These are phyloP conservation scores for Salticus scenicus DNA, from an alignment of 2,888 invertebrate genomes.

Conservation along the genomic window DNA sequence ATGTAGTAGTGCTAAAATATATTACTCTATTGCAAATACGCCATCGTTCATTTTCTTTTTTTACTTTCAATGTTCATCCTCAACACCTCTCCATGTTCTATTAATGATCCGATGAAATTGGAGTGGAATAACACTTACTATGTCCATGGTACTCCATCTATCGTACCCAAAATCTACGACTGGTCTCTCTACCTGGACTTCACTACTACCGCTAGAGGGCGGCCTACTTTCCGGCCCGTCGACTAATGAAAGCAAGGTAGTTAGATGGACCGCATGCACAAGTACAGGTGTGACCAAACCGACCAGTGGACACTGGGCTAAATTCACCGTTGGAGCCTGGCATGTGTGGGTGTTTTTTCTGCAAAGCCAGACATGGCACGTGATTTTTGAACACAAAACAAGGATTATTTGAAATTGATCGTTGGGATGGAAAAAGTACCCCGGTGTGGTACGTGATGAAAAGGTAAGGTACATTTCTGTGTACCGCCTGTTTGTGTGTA, in stretches of 20 bases:
- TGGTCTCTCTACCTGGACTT: constrained; percentile 44
- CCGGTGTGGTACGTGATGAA: not conserved
- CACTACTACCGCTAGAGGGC: constrained; percentile 54
- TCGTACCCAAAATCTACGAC: constrained; percentile 17
- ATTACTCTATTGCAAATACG: too few relatives aligned
- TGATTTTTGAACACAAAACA: constrained; percentile 13
- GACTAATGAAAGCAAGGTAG: constrained; percentile 65
- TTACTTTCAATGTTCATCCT: too few relatives aligned
- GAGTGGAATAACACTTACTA: not conserved
- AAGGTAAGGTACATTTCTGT: not conserved
- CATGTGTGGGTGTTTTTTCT: constrained; percentile 51
- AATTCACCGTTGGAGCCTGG: not conserved
- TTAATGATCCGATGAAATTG: not conserved
- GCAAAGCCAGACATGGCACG: constrained; percentile 25
- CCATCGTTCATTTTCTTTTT: too few relatives aligned
- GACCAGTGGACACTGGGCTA: constrained; percentile 44
- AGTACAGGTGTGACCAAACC: constrained; percentile 60
- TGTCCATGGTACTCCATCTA: not conserved
- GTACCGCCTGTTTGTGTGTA: constrained; percentile 37
- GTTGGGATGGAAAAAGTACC: not conserved
- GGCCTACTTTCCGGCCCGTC: constrained; percentile 55
- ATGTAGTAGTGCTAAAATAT: too few relatives aligned
- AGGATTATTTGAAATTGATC: constrained; percentile 11
- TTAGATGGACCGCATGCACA: constrained; percentile 61
- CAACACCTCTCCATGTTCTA: not conserved